Percentiles rank a stretch among this genome's conserved stretches.
Conservation (phyloP, 2,113 vertebrate species). For the Lepus europaeus region DNA sequence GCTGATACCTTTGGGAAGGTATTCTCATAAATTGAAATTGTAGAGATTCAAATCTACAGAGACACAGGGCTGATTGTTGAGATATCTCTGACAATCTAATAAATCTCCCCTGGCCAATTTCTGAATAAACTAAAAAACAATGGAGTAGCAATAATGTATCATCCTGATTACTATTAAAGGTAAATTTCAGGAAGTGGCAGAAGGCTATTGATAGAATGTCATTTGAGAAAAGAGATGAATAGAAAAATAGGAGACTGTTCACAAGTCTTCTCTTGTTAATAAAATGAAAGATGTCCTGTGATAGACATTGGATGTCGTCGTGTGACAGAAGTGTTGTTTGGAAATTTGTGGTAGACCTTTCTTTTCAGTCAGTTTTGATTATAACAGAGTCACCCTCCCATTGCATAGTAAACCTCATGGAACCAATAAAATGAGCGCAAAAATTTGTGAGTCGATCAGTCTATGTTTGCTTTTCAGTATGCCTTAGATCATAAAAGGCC, state of each 20-base stretch:
- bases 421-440: background rate
- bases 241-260: background rate
- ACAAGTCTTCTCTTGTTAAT: background rate
- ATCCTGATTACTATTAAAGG: background rate
- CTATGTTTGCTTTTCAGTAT: background rate
- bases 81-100: background rate
- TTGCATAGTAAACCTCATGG: too few relatives aligned
- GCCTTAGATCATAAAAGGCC: background rate
- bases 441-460: background rate
- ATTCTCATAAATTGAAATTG: background rate
- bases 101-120: background rate
- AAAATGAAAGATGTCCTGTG: background rate
- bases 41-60: background rate
- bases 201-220: background rate
- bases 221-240: background rate
- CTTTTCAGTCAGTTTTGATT: background rate
- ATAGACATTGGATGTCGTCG: too few relatives aligned
- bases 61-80: background rate
- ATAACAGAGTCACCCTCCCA: background rate
- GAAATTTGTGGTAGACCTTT: background rate
- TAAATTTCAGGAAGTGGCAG: background rate
- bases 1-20: fast-evolving
- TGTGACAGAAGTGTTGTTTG: too few relatives aligned
- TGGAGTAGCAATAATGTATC: background rate
- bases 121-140: background rate